phyloP scores from a whole-genome alignment of 92 coral and sea anemone genomes.

The Paramuricea clavata region DNA sequence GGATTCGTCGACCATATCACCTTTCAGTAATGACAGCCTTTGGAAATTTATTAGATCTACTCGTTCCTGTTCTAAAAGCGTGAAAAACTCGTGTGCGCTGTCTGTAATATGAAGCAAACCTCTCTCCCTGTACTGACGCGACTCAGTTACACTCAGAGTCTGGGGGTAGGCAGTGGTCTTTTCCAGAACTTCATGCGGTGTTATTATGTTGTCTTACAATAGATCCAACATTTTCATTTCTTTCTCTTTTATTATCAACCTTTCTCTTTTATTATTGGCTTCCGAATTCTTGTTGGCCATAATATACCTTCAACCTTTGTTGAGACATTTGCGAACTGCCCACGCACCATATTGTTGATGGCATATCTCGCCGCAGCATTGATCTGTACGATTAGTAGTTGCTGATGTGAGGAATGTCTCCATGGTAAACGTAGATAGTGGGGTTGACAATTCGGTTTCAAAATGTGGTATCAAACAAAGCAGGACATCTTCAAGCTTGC shows the following conservation, averaged over 20 bases:
- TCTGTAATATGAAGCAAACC: conserved; percentile 58
- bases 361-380: conserved; percentile 16
- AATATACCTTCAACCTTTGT: conserved; percentile 39
- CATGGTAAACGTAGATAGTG: not conserved
- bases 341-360: not conserved
- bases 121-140: conserved; percentile 42
- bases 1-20: not conserved
- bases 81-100: conserved; percentile 39
- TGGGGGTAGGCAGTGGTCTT: conserved; percentile 49
- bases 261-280: conserved; percentile 15
- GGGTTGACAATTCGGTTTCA: not conserved
- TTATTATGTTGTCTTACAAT: conserved; percentile 56
- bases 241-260: conserved; percentile 37
- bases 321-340: not conserved
- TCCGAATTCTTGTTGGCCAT: conserved; percentile 48
- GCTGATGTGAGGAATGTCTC: not conserved
- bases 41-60: conserved; percentile 33
- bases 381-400: conserved; percentile 1
- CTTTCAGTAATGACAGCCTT: conserved; percentile 7
- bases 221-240: conserved; percentile 36
- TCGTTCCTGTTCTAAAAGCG: conserved; percentile 43
- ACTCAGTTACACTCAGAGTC: conserved; percentile 45
- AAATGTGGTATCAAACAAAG: not conserved
- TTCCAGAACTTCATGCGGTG: conserved; percentile 30
- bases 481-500: not conserved